Conservation (phyloP, 2,113 vertebrate species). For the Scomber colias region DNA sequence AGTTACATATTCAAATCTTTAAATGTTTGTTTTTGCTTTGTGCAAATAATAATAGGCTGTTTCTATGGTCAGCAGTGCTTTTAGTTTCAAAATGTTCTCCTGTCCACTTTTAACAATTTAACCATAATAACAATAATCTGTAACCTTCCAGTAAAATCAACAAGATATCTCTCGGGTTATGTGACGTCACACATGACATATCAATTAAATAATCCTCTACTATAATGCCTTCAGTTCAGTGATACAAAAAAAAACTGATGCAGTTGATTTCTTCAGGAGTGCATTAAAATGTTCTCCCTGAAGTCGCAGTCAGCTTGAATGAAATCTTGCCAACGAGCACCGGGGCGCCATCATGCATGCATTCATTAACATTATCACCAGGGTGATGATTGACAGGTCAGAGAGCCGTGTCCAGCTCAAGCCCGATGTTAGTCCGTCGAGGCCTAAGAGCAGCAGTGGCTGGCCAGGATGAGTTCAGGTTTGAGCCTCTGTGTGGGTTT, state of each 20-base stretch:
- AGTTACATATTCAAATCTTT: neutral
- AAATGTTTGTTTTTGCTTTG: conserved; percentile 16
- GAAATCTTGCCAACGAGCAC: conserved; percentile 3
- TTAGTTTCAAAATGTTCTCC: conserved; percentile 42
- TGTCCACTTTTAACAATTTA: conserved; percentile 8
- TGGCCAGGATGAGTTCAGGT: conserved; percentile 9
- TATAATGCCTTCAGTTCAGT: conserved; percentile 25
- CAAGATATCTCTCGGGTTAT: neutral
- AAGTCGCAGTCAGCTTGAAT: conserved; percentile 11
- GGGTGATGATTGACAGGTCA: conserved; percentile 14
- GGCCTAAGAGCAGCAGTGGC: neutral
- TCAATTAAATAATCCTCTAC: conserved; percentile 50
- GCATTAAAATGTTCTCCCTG: conserved; percentile 31
- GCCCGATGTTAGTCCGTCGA: neutral
- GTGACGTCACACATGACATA: conserved; percentile 14
- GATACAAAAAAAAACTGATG: conserved; percentile 12
- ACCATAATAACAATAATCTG: conserved; percentile 23
- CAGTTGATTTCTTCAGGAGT: conserved; percentile 29
- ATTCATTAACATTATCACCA: conserved; percentile 6
- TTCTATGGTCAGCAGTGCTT: conserved; percentile 59
- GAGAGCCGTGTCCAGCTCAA: conserved; percentile 38
- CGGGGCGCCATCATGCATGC: neutral
- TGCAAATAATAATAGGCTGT: conserved; percentile 24
- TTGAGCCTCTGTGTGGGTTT: neutral
- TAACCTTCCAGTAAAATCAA: conserved; percentile 42